Conservation (phyloP, 2,888 invertebrate genomes). For the Clepsis dumicolana region DNA sequence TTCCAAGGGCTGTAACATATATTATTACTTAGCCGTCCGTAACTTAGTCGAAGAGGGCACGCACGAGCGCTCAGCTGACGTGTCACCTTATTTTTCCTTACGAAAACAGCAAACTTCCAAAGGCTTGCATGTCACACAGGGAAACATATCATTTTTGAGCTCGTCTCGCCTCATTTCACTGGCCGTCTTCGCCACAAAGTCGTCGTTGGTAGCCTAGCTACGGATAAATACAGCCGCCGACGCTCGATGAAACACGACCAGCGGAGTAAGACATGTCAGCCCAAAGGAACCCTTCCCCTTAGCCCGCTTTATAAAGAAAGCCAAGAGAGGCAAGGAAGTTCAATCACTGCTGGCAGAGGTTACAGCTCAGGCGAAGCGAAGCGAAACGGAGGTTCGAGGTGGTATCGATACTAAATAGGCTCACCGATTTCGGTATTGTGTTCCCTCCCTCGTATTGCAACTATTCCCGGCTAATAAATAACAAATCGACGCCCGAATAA, state of each 20-base stretch:
- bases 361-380: constrained; percentile 66
- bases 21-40: constrained; percentile 56
- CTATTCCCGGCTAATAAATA: constrained; percentile 85
- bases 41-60: constrained; percentile 57
- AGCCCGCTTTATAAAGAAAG: constrained; percentile 54
- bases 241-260: constrained; percentile 66
- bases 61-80: constrained; percentile 56
- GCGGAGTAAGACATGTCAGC: constrained; percentile 62
- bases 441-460: constrained; percentile 79
- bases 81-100: constrained; percentile 65
- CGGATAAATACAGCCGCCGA: constrained; percentile 73
- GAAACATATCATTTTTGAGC: constrained; percentile 74
- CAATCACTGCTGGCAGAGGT: constrained; percentile 62
- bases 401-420: constrained; percentile 81
- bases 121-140: constrained; percentile 67
- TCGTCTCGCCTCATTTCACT: constrained; percentile 75
- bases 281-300: constrained; percentile 56
- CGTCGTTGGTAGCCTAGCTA: constrained; percentile 73
- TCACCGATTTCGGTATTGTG: constrained; percentile 81
- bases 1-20: constrained; percentile 55
- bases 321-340: constrained; percentile 64
- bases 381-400: constrained; percentile 73
- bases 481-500: constrained; percentile 84
- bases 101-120: constrained; percentile 63
- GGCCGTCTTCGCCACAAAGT: constrained; percentile 72